Conservation (phyloP, 2,797 vertebrate species). For the Tauraco hartlaubi region DNA sequence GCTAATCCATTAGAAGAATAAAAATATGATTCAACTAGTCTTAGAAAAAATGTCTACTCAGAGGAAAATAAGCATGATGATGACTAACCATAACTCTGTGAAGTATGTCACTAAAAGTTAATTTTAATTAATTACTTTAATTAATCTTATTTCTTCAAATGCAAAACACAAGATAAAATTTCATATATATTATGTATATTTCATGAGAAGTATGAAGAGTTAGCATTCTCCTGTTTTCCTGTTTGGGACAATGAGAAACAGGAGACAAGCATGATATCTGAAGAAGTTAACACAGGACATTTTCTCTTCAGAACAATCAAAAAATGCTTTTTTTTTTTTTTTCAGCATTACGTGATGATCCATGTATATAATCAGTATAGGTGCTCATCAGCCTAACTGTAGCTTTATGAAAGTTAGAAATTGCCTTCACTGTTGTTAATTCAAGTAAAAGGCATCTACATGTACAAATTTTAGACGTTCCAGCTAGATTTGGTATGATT, state of each 20-base stretch:
- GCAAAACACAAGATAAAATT: neutral
- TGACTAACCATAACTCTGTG: neutral
- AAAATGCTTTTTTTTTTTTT: neutral
- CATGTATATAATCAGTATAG: neutral
- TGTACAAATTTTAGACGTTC: neutral
- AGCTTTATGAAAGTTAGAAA: neutral
- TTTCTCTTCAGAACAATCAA: neutral
- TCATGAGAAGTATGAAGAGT: neutral
- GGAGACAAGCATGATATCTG: neutral
- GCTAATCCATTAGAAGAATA: neutral
- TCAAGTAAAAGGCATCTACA: neutral
- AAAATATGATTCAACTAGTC: neutral
- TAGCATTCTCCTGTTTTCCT: neutral
- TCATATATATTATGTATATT: neutral
- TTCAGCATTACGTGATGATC: neutral
- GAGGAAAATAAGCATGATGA: neutral
- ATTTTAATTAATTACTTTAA: neutral
- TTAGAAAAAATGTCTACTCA: neutral
- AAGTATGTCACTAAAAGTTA: neutral
- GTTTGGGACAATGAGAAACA: neutral
- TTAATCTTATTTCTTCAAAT: conserved; percentile 1
- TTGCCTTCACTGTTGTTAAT: neutral
- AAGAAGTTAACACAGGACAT: neutral
- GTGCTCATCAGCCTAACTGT: neutral
- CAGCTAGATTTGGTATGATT: neutral